These are phyloP conservation scores for Ispidina lecontei DNA, from an alignment of 2,797 vertebrate species.

Conservation along the genomic window DNA sequence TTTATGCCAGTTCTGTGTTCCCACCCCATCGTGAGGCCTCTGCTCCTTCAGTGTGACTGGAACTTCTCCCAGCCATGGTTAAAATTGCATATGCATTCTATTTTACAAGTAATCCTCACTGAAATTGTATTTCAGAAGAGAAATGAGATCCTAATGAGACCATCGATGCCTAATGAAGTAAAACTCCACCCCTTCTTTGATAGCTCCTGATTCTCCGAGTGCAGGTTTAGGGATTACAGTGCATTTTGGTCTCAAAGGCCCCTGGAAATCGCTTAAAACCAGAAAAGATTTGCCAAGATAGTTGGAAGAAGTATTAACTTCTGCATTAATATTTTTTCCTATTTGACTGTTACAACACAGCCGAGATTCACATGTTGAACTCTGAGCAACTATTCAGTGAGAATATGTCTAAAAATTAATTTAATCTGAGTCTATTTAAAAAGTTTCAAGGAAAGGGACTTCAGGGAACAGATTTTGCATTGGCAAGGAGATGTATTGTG, in stretches of 20 bases:
- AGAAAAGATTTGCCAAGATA: background rate
- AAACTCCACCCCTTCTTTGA: background rate
- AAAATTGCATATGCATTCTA: background rate
- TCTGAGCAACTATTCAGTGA: background rate
- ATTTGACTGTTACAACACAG: background rate
- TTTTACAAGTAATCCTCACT: background rate
- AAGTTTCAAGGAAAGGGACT: background rate
- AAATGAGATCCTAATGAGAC: background rate
- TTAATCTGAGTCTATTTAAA: background rate
- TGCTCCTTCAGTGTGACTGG: fast-evolving
- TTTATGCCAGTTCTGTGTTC: background rate
- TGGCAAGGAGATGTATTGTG: background rate
- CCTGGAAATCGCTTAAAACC: background rate
- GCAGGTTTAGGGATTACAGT: background rate
- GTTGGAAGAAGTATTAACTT: background rate
- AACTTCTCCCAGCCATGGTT: background rate
- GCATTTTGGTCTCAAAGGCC: background rate
- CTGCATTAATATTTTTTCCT: background rate
- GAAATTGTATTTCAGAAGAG: background rate
- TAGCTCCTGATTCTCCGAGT: background rate
- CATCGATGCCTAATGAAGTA: background rate
- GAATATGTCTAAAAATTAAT: background rate
- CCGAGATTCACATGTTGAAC: fast-evolving
- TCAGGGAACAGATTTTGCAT: background rate
- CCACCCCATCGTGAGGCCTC: background rate